These are phyloP conservation scores for Grapholita molesta DNA, from an alignment of 1,140 invertebrate genomes.

Conservation along the genomic window DNA sequence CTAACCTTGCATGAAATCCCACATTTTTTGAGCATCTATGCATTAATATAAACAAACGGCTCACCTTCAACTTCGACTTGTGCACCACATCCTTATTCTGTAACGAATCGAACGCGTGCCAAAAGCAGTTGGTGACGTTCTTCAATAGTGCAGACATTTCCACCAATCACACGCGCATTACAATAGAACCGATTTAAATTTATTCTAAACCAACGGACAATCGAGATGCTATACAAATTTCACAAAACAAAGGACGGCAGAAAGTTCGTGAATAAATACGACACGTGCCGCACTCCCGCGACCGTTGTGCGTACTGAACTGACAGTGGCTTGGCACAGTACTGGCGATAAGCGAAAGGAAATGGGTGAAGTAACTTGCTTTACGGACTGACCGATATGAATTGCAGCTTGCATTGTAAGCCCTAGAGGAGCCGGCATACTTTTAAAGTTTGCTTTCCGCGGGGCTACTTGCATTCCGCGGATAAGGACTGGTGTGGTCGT, in stretches of 20 bases:
- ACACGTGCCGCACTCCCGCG: constrained; percentile 43
- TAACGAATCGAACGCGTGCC: constrained; percentile 86
- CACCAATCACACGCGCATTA: constrained; percentile 23
- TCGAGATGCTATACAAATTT: constrained; percentile 19
- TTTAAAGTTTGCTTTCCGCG: not conserved
- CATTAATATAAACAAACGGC: not conserved
- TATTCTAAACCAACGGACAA: constrained; percentile 17
- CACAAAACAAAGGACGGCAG: constrained; percentile 4
- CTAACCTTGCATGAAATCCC: too few relatives aligned
- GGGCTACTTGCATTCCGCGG: too few relatives aligned
- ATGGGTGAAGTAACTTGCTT: constrained; percentile 26
- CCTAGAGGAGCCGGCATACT: not conserved
- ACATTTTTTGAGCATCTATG: too few relatives aligned
- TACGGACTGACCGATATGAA: constrained; percentile 10
- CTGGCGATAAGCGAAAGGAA: constrained; percentile 48
- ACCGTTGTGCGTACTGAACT: constrained; percentile 49
- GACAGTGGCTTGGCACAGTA: constrained; percentile 15
- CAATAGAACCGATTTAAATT: constrained; percentile 22
- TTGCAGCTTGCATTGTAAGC: not conserved
- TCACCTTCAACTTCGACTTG: constrained; percentile 88
- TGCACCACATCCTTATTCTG: constrained; percentile 82
- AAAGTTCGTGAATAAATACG: not conserved
- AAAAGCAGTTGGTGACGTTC: constrained; percentile 85
- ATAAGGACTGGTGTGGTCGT: too few relatives aligned
- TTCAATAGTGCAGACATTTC: constrained; percentile 83